Percentiles rank a stretch among this genome's conserved stretches.
phyloP scores from a whole-genome alignment of 2,888 invertebrate species.

The Imbricaverruca yamaguchii region DNA sequence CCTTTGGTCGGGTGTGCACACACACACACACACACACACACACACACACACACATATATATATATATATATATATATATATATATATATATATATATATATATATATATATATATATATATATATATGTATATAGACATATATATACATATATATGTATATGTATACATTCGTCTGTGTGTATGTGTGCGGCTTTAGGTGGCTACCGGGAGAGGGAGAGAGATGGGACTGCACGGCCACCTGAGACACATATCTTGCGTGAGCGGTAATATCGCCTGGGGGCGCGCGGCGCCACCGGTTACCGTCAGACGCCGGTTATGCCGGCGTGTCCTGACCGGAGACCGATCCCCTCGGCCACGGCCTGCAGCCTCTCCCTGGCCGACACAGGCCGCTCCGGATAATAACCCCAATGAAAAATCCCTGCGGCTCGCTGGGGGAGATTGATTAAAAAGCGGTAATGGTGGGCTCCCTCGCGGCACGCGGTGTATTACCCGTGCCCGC shows the following conservation, averaged over 20 bases:
- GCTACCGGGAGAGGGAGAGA: too few species aligned
- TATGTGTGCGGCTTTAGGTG: too few species aligned
- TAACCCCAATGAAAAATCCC: conserved; percentile 21
- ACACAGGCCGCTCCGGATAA: background rate
- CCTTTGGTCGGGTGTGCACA: too few species aligned
- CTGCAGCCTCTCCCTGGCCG: background rate
- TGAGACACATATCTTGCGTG: background rate
- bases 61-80: too few species aligned
- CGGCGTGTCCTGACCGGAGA: background rate
- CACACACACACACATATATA: too few species aligned
- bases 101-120: too few species aligned
- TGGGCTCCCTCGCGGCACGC: background rate
- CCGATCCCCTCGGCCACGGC: background rate
- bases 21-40: too few species aligned
- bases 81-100: too few species aligned
- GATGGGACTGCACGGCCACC: too few species aligned
- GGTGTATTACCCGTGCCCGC: background rate
- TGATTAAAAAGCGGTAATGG: conserved; percentile 21
- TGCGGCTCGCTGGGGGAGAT: background rate
- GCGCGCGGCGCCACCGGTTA: background rate
- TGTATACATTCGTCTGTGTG: too few species aligned
- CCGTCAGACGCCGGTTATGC: background rate
- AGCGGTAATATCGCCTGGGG: background rate
- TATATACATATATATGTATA: too few species aligned
- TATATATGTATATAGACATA: too few species aligned